These are phyloP conservation scores for Labeo calbasu DNA, from an alignment of 2,797 vertebrate genomes.

Conservation along the genomic window DNA sequence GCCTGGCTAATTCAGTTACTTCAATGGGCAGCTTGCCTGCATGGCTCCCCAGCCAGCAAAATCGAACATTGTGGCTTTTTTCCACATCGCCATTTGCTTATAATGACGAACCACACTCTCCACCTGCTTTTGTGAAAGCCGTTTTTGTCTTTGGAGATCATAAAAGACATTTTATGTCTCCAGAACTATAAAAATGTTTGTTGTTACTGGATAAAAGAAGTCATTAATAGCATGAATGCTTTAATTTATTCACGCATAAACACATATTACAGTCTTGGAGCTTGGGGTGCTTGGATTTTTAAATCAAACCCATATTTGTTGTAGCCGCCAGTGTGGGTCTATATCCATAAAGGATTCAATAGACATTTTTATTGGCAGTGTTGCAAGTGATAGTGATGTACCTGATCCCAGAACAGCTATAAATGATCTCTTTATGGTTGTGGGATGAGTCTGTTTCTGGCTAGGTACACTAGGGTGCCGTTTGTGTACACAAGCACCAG, in stretches of 20 bases:
- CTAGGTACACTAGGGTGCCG: conserved; percentile 70
- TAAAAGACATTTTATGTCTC: conserved; percentile 27
- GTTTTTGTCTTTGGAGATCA: conserved; percentile 30
- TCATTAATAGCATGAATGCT: neutral
- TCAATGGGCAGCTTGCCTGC: conserved; percentile 21
- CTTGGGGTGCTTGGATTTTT: neutral
- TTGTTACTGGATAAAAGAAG: neutral
- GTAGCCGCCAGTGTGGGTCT: neutral
- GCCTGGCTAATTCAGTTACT: conserved; percentile 54
- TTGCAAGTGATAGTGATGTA: neutral
- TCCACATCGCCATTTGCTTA: conserved; percentile 23
- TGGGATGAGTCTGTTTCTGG: conserved; percentile 45
- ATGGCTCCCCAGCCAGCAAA: conserved; percentile 7
- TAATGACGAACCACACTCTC: neutral
- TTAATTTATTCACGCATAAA: neutral
- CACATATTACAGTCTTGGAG: neutral
- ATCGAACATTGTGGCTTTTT: conserved; percentile 36
- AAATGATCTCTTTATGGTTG: conserved; percentile 25
- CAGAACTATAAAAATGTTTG: neutral
- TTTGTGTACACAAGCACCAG: conserved; percentile 71
- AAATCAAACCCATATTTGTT: neutral
- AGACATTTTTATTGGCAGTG: conserved; percentile 8
- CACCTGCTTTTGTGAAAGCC: conserved; percentile 32
- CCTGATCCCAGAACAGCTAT: conserved; percentile 31
- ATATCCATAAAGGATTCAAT: neutral